Evolutionary conservation across 1,140 invertebrate species (phyloP).

Genomic region (Streblospio benedicti): DNA sequence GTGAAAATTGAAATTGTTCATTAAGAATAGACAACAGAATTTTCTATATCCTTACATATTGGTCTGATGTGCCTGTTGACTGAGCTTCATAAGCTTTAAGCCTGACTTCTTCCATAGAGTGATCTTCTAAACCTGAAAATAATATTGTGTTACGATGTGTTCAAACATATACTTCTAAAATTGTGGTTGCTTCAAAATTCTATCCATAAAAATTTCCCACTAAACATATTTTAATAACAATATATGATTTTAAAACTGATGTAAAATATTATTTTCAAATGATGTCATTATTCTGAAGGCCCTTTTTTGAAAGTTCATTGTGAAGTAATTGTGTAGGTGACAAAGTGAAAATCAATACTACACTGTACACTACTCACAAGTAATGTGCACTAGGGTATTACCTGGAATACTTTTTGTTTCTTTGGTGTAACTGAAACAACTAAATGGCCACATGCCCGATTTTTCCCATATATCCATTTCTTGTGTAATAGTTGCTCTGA

Average conservation of each 20-base stretch:
- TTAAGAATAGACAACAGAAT: too few relatives aligned
- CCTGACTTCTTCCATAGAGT: slow-evolving; percentile 1
- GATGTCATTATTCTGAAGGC: too few relatives aligned
- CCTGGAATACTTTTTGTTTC: slow-evolving; percentile 1
- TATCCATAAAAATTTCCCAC: too few relatives aligned
- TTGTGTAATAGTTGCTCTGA: background rate
- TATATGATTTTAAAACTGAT: too few relatives aligned
- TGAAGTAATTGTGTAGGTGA: background rate
- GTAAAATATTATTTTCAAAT: too few relatives aligned
- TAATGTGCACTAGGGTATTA: background rate
- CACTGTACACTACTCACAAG: background rate
- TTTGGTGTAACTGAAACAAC: slow-evolving; percentile 1
- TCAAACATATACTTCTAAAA: too few relatives aligned
- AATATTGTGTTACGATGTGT: background rate
- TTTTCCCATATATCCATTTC: slow-evolving; percentile 3
- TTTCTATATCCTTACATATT: slow-evolving; percentile 6
- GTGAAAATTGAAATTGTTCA: too few relatives aligned
- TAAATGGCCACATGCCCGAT: background rate
- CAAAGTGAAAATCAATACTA: background rate
- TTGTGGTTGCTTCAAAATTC: too few relatives aligned
- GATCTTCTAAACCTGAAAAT: background rate
- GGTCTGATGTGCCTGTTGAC: background rate
- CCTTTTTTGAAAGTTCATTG: too few relatives aligned
- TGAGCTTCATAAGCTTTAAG: slow-evolving; percentile 4
- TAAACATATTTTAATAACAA: too few relatives aligned